These are phyloP conservation scores for Peromyscus leucopus DNA, from an alignment of 2,113 vertebrate genomes.

Conservation along the genomic window DNA sequence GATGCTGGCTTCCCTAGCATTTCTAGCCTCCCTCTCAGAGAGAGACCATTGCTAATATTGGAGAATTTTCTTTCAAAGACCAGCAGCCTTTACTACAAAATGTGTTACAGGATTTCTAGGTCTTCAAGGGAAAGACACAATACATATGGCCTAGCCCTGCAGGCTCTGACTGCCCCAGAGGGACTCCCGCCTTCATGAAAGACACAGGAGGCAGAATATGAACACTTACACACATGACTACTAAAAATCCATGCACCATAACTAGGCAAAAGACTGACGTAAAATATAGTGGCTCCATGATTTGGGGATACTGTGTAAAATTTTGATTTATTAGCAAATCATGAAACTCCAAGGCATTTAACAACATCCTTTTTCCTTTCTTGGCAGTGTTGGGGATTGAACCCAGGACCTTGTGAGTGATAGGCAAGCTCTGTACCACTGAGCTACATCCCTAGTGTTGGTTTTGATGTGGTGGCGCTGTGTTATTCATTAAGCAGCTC, in stretches of 20 bases:
- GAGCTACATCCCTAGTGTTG: neutral
- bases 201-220: neutral
- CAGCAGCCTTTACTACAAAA: neutral
- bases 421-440: neutral
- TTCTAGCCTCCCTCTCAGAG: neutral
- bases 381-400: neutral
- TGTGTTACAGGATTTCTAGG: neutral
- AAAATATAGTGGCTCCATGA: neutral
- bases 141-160: neutral
- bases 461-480: too few species aligned
- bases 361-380: neutral
- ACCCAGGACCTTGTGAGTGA: neutral
- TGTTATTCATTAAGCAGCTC: too few species aligned
- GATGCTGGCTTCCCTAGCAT: neutral
- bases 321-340: neutral
- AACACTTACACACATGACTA: neutral
- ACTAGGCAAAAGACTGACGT: neutral
- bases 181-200: neutral
- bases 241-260: neutral
- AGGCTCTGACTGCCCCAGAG: neutral
- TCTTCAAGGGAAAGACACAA: neutral
- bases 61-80: conserved; percentile 1
- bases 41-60: neutral
- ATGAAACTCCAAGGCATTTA: neutral
- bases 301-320: neutral